A percentile compares a stretch with the other conserved stretches of the same genome.
Evolutionary conservation across 2,113 vertebrate genomes (phyloP).

Genomic region (Pteruthius melanotis): DNA sequence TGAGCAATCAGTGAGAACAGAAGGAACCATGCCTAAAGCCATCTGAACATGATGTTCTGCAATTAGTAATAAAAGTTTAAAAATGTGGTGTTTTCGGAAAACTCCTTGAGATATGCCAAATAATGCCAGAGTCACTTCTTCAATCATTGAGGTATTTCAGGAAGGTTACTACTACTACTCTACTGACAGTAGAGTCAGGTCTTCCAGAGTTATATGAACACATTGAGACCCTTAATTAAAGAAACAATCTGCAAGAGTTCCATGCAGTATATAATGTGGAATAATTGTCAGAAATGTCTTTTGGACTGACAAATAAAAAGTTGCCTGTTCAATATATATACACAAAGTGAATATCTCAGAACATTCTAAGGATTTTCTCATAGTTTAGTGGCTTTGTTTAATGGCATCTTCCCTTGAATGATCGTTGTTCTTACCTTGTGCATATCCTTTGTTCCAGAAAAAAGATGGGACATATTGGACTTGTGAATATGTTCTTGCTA

Average conservation of each 20-base stretch:
- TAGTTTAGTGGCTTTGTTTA: not conserved
- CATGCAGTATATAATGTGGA: not conserved
- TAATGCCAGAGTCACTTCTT: not conserved
- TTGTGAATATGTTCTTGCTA: not conserved
- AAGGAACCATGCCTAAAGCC: not conserved
- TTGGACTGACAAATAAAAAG: not conserved
- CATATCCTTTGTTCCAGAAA: not conserved
- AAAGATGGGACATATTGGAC: not conserved
- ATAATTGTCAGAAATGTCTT: not conserved
- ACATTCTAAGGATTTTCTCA: not conserved
- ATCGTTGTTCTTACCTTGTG: not conserved
- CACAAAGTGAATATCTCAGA: not conserved
- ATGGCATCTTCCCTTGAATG: not conserved
- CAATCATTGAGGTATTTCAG: not conserved
- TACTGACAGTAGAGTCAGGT: not conserved
- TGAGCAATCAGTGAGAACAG: not conserved
- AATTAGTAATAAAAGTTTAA: not conserved
- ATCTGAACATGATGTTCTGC: not conserved
- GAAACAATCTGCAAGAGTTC: not conserved
- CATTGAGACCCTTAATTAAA: not conserved
- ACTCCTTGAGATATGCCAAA: not conserved
- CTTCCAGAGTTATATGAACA: not conserved
- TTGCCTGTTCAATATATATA: not conserved
- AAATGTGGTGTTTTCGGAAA: not conserved
- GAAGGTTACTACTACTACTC: not conserved